Evolutionary conservation across 2,888 invertebrate genomes (phyloP), one percentile per base, ranked within the genome.

Genomic region (Acanthacorydalis orientalis): DNA sequence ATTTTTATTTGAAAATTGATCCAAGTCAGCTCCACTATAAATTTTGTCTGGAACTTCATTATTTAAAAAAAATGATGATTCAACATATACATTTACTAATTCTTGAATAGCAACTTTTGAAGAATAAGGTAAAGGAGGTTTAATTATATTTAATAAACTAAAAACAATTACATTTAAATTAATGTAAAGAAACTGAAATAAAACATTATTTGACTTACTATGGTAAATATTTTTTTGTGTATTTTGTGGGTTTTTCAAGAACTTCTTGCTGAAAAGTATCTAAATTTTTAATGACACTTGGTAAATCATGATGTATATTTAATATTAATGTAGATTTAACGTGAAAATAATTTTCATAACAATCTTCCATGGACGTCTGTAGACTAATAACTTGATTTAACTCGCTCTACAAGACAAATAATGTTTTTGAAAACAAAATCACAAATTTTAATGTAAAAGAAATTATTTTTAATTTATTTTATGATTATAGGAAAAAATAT

Each of bases 141-240:
- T 39, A n/a, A 39, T 9, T 39, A 39, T 8, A 39, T 39, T 39
- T 3, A 39, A 15, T 39, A 16, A 14, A 15, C 39, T 39, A n/a
- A 39, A 39, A 39, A 39, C 2, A 3, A 39, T 15, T 12, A 12
- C 6, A 37, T 39, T 39, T 39, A 9, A 12, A 39, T 16, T 37
- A 4, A 37, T 12, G 6, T 37, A 9, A 39, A 9, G 8, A 39
- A 15, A 39, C 6, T 39, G 2, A 15, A 16, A 16, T 4, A 8
- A 39, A 8, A n/a, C 8, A 4, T 15, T 39, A 38, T 39, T 39
- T 9, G n/a, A 15, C 40, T 46, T 46, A 39, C 46, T 35, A 46
- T 31, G 46, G 39, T 39, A 44, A 44, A 44, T 8, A 44, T 35
- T 34, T 16, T 46, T 39, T 40, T 12, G 39, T 31, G 16, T 44